Conservation (phyloP, 2,888 invertebrate species). For the Euproctis similis region DNA sequence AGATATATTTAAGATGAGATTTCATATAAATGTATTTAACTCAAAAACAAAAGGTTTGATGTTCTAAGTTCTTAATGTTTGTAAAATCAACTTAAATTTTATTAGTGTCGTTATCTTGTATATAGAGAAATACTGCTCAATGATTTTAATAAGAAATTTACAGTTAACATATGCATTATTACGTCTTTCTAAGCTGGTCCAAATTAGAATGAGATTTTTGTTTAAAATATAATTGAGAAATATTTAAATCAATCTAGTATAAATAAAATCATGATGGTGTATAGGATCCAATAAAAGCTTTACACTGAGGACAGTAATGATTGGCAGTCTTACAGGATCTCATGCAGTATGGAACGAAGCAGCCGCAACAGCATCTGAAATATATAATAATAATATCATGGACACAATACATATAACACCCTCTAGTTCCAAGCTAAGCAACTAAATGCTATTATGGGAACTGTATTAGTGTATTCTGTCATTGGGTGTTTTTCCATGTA, state of each 20-base stretch:
- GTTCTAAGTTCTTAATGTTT: too few species aligned
- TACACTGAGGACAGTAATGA: slow-evolving; percentile 69
- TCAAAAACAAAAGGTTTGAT: too few species aligned
- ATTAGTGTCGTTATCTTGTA: neutral
- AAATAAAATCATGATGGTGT: slow-evolving; percentile 47
- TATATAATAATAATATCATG: too few species aligned
- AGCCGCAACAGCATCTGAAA: slow-evolving; percentile 66
- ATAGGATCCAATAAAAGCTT: slow-evolving; percentile 58
- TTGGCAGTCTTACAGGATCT: slow-evolving; percentile 72
- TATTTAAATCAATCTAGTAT: neutral
- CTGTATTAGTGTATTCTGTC: too few species aligned
- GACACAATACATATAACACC: too few species aligned
- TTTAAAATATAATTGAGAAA: neutral
- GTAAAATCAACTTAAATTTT: neutral
- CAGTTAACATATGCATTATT: neutral
- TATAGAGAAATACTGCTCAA: neutral
- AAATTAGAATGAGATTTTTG: neutral
- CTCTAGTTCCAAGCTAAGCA: too few species aligned
- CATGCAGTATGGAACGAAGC: slow-evolving; percentile 69
- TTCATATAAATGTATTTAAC: too few species aligned
- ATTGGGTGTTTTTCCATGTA: too few species aligned
- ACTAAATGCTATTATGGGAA: too few species aligned
- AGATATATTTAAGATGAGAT: too few species aligned
- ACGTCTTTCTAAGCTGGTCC: neutral
- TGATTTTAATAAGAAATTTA: neutral